Evolutionary conservation across 2,113 vertebrate genomes (phyloP).

Genomic region (Sus scrofa): T2T-Sscrofa CM000824.6:140243501-140244000

Average conservation of each 20-base stretch:
- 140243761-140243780: not conserved
- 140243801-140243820: not conserved
- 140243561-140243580: conserved; percentile 52
- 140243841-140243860: not conserved
- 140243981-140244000: not conserved
- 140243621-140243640: conserved; percentile 8
- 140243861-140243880: not conserved
- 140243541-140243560: conserved; percentile 9
- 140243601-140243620: conserved; percentile 33
- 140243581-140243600: conserved; percentile 14
- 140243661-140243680: conserved; percentile 37
- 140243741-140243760: not conserved
- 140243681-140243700: not conserved
- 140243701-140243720: not conserved
- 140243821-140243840: not conserved
- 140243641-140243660: not conserved
- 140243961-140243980: not conserved
- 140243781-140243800: not conserved
- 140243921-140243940: not conserved
- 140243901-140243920: not conserved
- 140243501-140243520: conserved; percentile 42
- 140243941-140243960: not conserved
- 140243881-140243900: not conserved
- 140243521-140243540: conserved; percentile 65
- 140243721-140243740: not conserved